Evolutionary conservation across 2,797 vertebrate genomes (phyloP), one percentile per base, ranked within the genome.

Genomic region (Xyrichtys novacula): DNA sequence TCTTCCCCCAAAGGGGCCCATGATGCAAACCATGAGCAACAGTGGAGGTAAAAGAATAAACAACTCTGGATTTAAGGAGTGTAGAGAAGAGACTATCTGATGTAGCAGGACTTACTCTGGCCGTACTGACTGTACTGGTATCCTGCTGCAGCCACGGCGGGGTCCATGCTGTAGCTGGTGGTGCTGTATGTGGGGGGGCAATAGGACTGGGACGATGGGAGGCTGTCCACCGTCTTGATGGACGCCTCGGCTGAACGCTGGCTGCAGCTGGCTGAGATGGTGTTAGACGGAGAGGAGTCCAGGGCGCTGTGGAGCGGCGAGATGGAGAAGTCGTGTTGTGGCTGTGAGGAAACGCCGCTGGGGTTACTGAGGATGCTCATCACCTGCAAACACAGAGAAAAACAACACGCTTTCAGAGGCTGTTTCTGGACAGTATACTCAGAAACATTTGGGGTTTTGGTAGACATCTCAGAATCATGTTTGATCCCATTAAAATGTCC

Each of bases 111-210:
- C 97, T 98, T 84, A 99, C 97, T 98, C 84, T 98, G 97, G 49
- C 97, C 94, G 0, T 99, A 99, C 86, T 98, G 97, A 57, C 95
- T 94, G 20, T 98, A 99, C 81, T 99, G 98, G 93, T 98, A 99
- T 44, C 96, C 93, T 1, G 96, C 96, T 10, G 93, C 80, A 82
- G 96, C 96, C 66, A 93, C 80, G 79, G 96, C 95, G 0, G 97
- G 96, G 81, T 99, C 97, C 94, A 99, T 94, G 23, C 95, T 96
- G 95, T 99, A 99, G 89, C 96, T 94, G 28, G 94, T 94, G 81
- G 95, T 94, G 93, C 96, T 97, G 95, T 99, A 99, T 50, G 96
- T 96, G 17, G 97, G 96, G 0, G 96, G 96, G 71, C 97, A 99
- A 94, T 99, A 99, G 76, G 97, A 96, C 92, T 99, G 97, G 1